Percentiles rank a stretch among this genome's conserved stretches.
Evolutionary conservation across 2,113 vertebrate species (phyloP).

Genomic region (Fulica atra): DNA sequence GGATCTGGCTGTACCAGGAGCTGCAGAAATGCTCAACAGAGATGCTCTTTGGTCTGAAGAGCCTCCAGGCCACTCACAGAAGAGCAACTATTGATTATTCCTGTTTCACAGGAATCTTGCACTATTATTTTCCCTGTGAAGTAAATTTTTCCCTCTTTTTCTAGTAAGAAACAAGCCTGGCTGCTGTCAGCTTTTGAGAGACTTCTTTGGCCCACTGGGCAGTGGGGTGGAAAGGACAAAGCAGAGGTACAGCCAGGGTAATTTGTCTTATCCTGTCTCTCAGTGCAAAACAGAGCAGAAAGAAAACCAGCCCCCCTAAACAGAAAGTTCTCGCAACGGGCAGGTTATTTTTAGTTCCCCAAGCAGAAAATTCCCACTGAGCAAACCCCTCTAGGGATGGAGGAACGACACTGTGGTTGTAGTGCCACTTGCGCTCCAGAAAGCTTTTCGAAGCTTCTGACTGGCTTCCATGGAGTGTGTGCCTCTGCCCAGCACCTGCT

Average conservation of each 20-base stretch:
- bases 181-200: neutral
- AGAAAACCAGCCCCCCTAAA: neutral
- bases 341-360: neutral
- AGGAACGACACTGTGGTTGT: neutral
- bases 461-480: rapidly evolving
- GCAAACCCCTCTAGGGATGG: neutral
- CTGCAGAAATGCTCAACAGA: neutral
- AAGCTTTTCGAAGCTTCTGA: neutral
- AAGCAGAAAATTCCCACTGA: neutral
- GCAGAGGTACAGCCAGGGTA: neutral
- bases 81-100: neutral
- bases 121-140: neutral
- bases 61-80: neutral
- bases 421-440: neutral
- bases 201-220: neutral
- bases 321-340: neutral
- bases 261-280: neutral
- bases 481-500: neutral
- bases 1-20: neutral
- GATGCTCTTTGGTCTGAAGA: neutral
- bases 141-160: neutral
- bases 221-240: neutral
- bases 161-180: neutral
- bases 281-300: neutral
- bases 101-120: neutral